phyloP scores from a whole-genome alignment of 2,888 invertebrate genomes.

The Platynereis dumerilii region DNA sequence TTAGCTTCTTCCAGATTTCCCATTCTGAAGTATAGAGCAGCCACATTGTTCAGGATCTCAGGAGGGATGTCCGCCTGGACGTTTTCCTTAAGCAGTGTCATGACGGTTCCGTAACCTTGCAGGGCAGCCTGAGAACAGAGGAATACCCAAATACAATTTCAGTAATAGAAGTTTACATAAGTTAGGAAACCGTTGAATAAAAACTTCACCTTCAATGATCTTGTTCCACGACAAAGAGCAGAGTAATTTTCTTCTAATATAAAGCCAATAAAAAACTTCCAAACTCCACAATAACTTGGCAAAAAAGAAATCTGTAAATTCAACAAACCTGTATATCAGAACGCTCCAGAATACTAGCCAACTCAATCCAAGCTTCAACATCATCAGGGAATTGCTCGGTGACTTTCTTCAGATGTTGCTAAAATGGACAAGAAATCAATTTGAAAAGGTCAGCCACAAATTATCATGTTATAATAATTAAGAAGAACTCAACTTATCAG shows the following conservation, averaged over 20 bases:
- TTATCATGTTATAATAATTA: too few species aligned
- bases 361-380: constrained; percentile 98
- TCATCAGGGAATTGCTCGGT: constrained; percentile 98
- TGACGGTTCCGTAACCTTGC: constrained; percentile 91
- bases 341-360: constrained; percentile 97
- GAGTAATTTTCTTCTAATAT: too few species aligned
- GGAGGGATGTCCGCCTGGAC: constrained; percentile 94
- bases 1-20: constrained; percentile 87
- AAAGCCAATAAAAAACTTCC: too few species aligned
- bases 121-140: constrained; percentile 74
- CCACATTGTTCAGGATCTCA: constrained; percentile 97
- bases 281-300: too few species aligned
- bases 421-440: constrained; percentile 6
- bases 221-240: too few species aligned
- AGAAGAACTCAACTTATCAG: too few species aligned
- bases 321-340: constrained; percentile 71
- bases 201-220: too few species aligned
- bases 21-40: constrained; percentile 84
- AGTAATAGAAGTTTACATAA: too few species aligned
- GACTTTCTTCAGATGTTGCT: constrained; percentile 88
- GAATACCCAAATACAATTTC: too few species aligned
- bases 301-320: background rate
- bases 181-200: too few species aligned
- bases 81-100: constrained; percentile 88
- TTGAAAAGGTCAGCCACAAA: too few species aligned